Conservation (phyloP, 2,797 vertebrate genomes). For the Enteromius thamalakanensis region DNA sequence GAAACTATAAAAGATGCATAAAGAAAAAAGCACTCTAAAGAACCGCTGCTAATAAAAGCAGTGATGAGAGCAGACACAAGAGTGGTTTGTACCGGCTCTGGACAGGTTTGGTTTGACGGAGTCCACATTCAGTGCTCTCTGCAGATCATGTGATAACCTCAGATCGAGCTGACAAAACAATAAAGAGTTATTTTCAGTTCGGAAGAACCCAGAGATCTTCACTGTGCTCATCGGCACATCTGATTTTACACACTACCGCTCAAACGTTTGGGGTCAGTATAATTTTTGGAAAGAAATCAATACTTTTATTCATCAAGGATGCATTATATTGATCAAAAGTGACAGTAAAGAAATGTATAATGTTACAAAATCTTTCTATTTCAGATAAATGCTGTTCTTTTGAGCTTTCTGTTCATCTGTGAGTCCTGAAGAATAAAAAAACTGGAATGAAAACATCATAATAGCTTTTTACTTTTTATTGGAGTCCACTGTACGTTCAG, state of each 20-base stretch:
- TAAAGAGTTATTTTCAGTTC: not conserved
- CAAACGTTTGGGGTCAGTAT: not conserved
- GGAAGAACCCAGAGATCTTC: not conserved
- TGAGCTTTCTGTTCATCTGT: not conserved
- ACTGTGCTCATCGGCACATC: too few relatives aligned
- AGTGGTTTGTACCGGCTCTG: constrained; percentile 61
- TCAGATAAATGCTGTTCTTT: not conserved
- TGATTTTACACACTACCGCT: not conserved
- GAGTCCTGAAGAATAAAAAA: not conserved
- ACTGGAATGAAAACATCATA: too few relatives aligned
- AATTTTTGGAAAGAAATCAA: not conserved
- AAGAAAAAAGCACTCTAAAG: not conserved
- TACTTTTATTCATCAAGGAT: not conserved
- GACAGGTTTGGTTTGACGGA: constrained; percentile 32
- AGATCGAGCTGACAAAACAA: constrained; percentile 63
- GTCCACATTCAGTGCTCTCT: constrained; percentile 57
- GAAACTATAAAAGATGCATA: not conserved
- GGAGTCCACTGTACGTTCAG: not conserved
- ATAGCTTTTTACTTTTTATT: too few relatives aligned
- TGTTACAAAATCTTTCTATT: not conserved
- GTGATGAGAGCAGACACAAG: too few relatives aligned
- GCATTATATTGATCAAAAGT: not conserved
- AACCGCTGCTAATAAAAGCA: not conserved
- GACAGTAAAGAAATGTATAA: not conserved
- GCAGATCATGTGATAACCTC: constrained; percentile 53